Base-by-base conservation (phyloP, 2,888 invertebrate genomes). In the Pseudoips prasinana region DNA sequence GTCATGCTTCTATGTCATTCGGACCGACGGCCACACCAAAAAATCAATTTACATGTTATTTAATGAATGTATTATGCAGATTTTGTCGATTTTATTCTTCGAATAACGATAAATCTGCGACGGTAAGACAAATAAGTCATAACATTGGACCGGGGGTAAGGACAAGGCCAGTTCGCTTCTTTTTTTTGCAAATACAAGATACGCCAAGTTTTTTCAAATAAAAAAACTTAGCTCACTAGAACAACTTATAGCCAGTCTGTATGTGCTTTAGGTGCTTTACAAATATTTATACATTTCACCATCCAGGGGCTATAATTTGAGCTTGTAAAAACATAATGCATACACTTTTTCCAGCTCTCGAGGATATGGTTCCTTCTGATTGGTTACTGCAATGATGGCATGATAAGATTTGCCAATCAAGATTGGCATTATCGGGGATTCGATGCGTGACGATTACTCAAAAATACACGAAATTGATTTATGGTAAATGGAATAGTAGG, bases 81-180 rank as follows among this genome's bases (percentile, higher is more conserved):
- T 83, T 72, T 56, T 33, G 60, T 68, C 65, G 64, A 68, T 76
- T 78, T 74, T 76, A 75, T 80, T 74, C 70, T 57, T 61, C 60
- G 64, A 68, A 73, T 61, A 68, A 54, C 80, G 61, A 86, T 86
- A 85, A 85, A 85, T 85, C 80, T 75, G 59, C 46, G 50, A 51
- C 60, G 54, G 56, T 73, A 77, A 81, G 85, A 83, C 85, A 80
- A 83, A 84, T 84, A 85, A 84, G 87, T 87, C 86, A 84, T 84
- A 87, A 86, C 80, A 83, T 85, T 83, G 76, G 70, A 68, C 53
- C 69, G 45, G 68, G 54, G 67, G 73, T 72, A 73, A 79, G 77
- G 77, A 73, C 83, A 73, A 74, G 72, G 70, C 71, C 70, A 57
- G 40, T 46, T 44, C 44, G 34, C 34, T 43, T 57, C 47, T 70